Conservation (phyloP, 2,888 invertebrate species). For the Polydrusus pterygomalis region DNA sequence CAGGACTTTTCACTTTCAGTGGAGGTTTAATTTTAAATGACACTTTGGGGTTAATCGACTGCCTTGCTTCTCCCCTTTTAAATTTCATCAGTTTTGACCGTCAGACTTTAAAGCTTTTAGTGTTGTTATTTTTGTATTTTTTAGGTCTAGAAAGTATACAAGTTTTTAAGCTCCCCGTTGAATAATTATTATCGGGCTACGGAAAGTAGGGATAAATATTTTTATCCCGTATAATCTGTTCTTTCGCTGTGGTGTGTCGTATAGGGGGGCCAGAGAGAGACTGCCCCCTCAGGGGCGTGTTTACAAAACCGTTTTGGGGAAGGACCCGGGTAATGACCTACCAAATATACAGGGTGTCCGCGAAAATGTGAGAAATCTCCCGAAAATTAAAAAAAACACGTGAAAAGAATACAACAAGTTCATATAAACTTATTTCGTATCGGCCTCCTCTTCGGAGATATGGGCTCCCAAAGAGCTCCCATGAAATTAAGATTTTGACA, state of each 20-base stretch:
- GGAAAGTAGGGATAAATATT: not conserved
- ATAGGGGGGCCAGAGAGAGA: too few relatives aligned
- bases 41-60: slow-evolving; percentile 61
- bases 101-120: slow-evolving; percentile 55
- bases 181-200: not conserved
- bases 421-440: too few relatives aligned
- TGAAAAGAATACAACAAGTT: too few relatives aligned
- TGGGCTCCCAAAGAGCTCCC: too few relatives aligned
- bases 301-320: too few relatives aligned
- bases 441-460: too few relatives aligned
- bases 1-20: slow-evolving; percentile 65
- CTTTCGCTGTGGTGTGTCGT: not conserved
- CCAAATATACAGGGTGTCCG: too few relatives aligned
- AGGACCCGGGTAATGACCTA: too few relatives aligned
- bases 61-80: slow-evolving; percentile 57
- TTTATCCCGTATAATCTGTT: not conserved
- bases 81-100: slow-evolving; percentile 56
- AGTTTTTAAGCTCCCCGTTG: not conserved
- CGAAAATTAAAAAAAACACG: too few relatives aligned
- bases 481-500: too few relatives aligned
- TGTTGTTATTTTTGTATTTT: slow-evolving; percentile 46
- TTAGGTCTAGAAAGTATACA: slow-evolving; percentile 24
- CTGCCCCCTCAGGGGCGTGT: too few relatives aligned
- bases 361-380: too few relatives aligned
- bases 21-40: slow-evolving; percentile 62